Base-by-base conservation (phyloP, 2,888 invertebrate genomes). In the Aspidapion aeneum region DNA sequence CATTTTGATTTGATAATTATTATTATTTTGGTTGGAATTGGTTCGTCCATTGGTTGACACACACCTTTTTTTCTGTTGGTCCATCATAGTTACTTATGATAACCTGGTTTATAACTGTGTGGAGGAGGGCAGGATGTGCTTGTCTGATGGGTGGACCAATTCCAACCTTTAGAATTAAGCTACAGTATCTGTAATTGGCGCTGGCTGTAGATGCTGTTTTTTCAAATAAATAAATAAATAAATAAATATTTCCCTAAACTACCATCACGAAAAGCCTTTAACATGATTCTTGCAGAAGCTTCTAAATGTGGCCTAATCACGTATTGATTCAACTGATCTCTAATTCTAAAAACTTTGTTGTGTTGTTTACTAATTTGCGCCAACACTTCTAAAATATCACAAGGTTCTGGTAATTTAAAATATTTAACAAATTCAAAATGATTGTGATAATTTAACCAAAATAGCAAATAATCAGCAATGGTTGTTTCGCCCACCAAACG, bases 391-490 rank as follows among this genome's bases (percentile, higher is more conserved):
- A 86, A 80, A 64, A 94, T 89, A 81, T 96, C 95, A 19, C 82
- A 84, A 0, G 95, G 90, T 70, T 86, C 85, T 18, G 82, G 72
- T 35, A 96, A 73, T 0, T 86, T 86, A 80, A 94, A 86, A 61
- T 83, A 81, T 16, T 90, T 81, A 0, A 82, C 82, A 71, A 84
- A 90, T 51, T 81, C 78, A 73, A 84, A 88, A 61, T 86, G 83
- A 17, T 82, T 71, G 22, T 90, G 83, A 69, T 86, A 89, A 78
- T 97, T 98, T 52, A 97, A 78, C 90, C 91, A 93, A 80, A 85
- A 97, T 1, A 98, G 81, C 61, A 98, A 79, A 80, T 93, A 98
- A 80, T 98, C 97, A 0, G 93, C 93, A 12, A 97, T 91, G 7
- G 87, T 79, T 69, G 89, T 88, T 71, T 90, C 87, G 0, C 96